Base-by-base conservation (phyloP, 2,888 invertebrate species). In the Standfussiana lucernea region DNA sequence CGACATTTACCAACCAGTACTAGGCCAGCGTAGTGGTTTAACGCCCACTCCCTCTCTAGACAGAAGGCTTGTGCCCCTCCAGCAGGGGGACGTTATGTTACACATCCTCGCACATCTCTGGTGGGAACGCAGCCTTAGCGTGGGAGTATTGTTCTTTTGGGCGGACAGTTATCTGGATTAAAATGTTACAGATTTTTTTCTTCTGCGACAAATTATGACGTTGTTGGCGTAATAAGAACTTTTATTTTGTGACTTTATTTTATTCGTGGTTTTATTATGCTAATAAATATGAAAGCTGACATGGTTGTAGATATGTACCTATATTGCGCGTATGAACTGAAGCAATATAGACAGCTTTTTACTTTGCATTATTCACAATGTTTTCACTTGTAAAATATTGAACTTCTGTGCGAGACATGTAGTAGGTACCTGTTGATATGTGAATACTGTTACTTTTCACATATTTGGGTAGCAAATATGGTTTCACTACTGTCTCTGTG, bases 111-210 rank as follows among this genome's bases (percentile, higher is more conserved):
- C 32, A 35, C 21, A 61, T 21, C 21, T 35, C 32, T 21, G 10
- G 11, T 62, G n/a, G n/a, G 40, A 40, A 42, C 64, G 4, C 64
- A 40, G n/a, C 40, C 37, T 64, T 40, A 75, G 42, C 42, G 84
- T 83, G 68, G 72, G 71, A 40, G 75, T 56, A 68, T 65, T 80
- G 53, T 79, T 68, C 32, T 65, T 65, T 72, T 69, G 45, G 78
- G 83, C 4, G 37, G 79, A 50, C 37, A 66, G n/a, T 47, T 70
- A 47, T 45, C 47, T 50, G 40, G 64, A 72, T 61, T 61, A 47
- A 79, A 69, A 68, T 71, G 15, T 68, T 32, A 37, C 15, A 4
- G 0, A 4, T 24, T 40, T 47, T 66, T 42, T 56, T 62, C 32
- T 45, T 66, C 53, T 65, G 7, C 47, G 8, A 40, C 5, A 5